Evolutionary conservation across 2,888 invertebrate species (phyloP).

Genomic region (Slavum lentiscoides): DNA sequence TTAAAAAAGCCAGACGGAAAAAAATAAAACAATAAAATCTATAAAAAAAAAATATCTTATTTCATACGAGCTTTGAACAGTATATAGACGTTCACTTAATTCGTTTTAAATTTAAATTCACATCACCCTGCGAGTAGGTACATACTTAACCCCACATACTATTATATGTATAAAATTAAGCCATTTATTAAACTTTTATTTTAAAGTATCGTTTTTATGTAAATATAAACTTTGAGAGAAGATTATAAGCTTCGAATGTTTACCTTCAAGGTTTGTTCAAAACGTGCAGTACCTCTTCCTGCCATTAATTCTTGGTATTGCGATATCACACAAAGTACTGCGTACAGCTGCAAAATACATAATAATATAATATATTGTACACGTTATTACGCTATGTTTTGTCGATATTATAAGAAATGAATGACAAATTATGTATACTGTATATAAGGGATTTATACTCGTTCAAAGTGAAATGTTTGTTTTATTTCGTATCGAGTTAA

Average conservation of each 20-base stretch:
- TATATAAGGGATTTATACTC: too few species aligned
- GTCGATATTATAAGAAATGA: too few species aligned
- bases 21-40: too few species aligned
- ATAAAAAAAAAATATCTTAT: too few species aligned
- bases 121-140: background rate
- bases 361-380: background rate
- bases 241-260: constrained; percentile 54
- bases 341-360: constrained; percentile 70
- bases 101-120: background rate
- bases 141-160: too few species aligned
- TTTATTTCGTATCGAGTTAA: too few species aligned
- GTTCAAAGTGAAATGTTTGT: too few species aligned
- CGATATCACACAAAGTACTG: constrained; percentile 80
- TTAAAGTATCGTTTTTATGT: background rate
- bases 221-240: constrained; percentile 6
- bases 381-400: too few species aligned
- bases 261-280: constrained; percentile 68
- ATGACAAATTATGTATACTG: too few species aligned
- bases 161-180: background rate
- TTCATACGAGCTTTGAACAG: too few species aligned
- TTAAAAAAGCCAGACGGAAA: too few species aligned
- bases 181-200: constrained; percentile 1
- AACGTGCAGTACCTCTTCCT: constrained; percentile 73
- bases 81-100: background rate
- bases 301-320: constrained; percentile 81